These are phyloP conservation scores for Halocaridina rubra DNA, from an alignment of 2,888 invertebrate genomes.

Conservation along the genomic window DNA sequence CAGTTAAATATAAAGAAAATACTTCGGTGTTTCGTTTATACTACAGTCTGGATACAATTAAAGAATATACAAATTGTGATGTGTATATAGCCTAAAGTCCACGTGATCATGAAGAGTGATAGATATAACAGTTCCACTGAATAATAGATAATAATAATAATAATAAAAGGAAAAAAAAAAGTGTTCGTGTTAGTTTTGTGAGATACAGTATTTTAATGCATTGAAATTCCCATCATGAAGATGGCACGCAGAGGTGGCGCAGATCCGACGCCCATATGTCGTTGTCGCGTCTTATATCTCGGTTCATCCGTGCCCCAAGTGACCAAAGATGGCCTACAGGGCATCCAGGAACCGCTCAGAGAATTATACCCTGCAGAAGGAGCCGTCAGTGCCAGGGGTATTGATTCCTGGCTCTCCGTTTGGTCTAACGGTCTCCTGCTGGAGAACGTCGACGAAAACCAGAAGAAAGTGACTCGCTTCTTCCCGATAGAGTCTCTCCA, in stretches of 20 bases:
- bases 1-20: too few relatives aligned
- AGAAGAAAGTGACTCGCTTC: constrained; percentile 92
- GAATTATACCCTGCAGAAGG: constrained; percentile 96
- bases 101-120: background rate
- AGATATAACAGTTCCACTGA: background rate
- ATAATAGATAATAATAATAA: background rate
- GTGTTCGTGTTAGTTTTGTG: background rate
- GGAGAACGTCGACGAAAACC: constrained; percentile 96
- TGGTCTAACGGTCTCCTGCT: constrained; percentile 94
- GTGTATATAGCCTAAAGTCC: background rate
- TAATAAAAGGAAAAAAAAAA: background rate
- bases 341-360: constrained; percentile 95
- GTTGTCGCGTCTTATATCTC: constrained; percentile 95
- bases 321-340: constrained; percentile 96
- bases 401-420: constrained; percentile 96
- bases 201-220: background rate
- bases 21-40: too few relatives aligned
- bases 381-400: constrained; percentile 86
- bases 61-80: background rate
- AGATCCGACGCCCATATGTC: constrained; percentile 90
- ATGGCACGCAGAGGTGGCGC: constrained; percentile 56
- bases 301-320: constrained; percentile 97
- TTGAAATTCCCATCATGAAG: constrained; percentile 53
- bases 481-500: constrained; percentile 95
- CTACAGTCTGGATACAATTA: background rate